These are phyloP conservation scores for Cataglyphis altisquamis DNA, from an alignment of 2,888 invertebrate genomes.

Conservation along the genomic window DNA sequence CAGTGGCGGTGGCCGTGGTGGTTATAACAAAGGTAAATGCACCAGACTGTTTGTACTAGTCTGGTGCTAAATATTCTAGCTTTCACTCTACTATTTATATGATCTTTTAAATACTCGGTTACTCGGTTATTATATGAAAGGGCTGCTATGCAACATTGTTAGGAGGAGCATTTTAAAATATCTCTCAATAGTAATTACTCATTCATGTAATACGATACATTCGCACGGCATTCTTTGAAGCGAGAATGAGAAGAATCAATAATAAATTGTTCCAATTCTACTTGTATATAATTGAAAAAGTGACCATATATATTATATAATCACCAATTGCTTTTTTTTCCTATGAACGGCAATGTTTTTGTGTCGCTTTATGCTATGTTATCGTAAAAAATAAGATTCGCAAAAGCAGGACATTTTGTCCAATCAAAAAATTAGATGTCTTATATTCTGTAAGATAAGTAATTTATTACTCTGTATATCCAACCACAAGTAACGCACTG, in stretches of 20 bases:
- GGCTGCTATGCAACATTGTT: conserved; percentile 82
- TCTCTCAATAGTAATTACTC: conserved; percentile 35
- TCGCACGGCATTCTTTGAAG: conserved; percentile 44
- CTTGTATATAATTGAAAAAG: not conserved
- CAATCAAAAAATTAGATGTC: conserved; percentile 25
- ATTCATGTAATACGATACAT: conserved; percentile 10
- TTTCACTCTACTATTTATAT: conserved; percentile 86
- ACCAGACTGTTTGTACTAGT: conserved; percentile 90
- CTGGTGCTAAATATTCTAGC: conserved; percentile 91
- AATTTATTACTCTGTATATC: not conserved
- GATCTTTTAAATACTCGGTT: conserved; percentile 84
- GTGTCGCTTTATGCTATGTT: not conserved
- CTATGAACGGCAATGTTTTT: not conserved
- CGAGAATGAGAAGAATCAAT: conserved; percentile 49
- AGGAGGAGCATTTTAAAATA: conserved; percentile 52
- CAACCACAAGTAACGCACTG: conserved; percentile 16
- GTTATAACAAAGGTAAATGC: conserved; percentile 98
- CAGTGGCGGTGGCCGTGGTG: conserved; percentile 97
- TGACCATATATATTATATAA: conserved; percentile 43
- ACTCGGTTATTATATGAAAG: conserved; percentile 85
- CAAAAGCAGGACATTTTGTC: not conserved
- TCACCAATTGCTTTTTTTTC: conserved; percentile 78
- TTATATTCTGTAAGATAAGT: not conserved
- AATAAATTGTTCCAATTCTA: conserved; percentile 28
- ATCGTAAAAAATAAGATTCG: not conserved